Base-by-base conservation (phyloP, 2,797 vertebrate species). In the Lophius americanus region DNA sequence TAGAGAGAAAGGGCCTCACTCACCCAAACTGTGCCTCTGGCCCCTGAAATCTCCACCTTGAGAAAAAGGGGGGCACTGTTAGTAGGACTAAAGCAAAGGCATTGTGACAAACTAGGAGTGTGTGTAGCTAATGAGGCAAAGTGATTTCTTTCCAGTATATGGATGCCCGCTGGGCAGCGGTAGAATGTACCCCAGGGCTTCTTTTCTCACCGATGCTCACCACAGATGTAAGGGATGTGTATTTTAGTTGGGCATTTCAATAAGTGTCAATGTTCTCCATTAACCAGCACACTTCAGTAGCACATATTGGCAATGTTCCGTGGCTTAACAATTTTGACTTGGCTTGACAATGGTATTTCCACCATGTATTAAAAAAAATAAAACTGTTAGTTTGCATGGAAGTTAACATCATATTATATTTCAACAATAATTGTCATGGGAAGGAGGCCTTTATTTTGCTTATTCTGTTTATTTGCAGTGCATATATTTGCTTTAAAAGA, bases 71-170 rank as follows among this genome's bases (percentile, higher is more conserved):
- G 75, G 38, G 39, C 86, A 92, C 85, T 91, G 90, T 89, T 87
- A 89, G 90, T 85, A 88, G 89, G 87, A 90, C 88, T 92, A 83
- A 87, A 88, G 90, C 85, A 88, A 92, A 91, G 84, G 85, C 90
- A 89, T 94, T 93, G 92, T 93, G 93, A 90, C 92, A 92, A 92
- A 91, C 89, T 89, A 87, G 89, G 87, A 94, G 93, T 91, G 90
- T 92, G 91, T 92, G 89, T 90, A 93, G 91, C 88, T 93, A 94
- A 93, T 94, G 92, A 94, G 90, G 86, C 91, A 91, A 89, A 91
- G 85, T 91, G 88, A 92, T 90, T 90, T 92, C 87, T 84, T 80
- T 77, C 44, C 71, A 66, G 79, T 76, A 90, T 91, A 91, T 88
- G 83, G 89, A 85, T 81, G 83, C 91, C 88, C 79, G 73, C 83